Conservation (phyloP, 2,888 invertebrate genomes). For the Tyria jacobaeae region DNA sequence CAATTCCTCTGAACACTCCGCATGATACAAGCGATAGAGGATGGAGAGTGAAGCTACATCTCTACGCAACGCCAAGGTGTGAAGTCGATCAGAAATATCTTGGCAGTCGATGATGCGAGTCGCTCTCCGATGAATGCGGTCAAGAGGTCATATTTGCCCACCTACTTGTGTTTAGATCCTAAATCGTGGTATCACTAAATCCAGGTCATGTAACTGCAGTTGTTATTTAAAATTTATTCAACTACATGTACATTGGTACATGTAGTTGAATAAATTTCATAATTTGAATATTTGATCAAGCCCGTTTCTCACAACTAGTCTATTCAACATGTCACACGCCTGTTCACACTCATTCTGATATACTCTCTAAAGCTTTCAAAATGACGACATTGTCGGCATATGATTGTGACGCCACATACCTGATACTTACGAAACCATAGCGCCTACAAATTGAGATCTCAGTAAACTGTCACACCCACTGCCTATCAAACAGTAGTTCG, state of each 20-base stretch:
- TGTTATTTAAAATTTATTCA: background rate
- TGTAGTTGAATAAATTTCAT: no score
- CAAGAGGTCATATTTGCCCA: no score
- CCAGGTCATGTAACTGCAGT: background rate
- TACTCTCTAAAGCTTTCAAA: constrained; percentile 48
- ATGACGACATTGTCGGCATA: constrained; percentile 44
- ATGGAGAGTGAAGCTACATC: no score
- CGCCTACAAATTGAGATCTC: constrained; percentile 50
- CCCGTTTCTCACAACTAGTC: constrained; percentile 12
- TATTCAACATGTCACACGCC: constrained; percentile 15
- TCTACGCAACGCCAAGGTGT: no score
- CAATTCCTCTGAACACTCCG: no score
- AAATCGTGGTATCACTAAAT: background rate
- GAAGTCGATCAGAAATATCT: no score
- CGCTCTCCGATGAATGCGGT: no score
- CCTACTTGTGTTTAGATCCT: background rate
- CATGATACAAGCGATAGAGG: no score
- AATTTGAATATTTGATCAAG: constrained; percentile 11
- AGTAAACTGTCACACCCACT: constrained; percentile 61
- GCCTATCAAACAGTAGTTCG: constrained; percentile 51
- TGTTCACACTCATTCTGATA: constrained; percentile 34
- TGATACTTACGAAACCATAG: constrained; percentile 59
- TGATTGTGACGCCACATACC: constrained; percentile 48
- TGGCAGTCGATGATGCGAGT: no score
- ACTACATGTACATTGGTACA: background rate